Evolutionary conservation across 2,797 vertebrate genomes (phyloP), one percentile per base, ranked within the genome.

Genomic region (Leptatherina wallacei): DNA sequence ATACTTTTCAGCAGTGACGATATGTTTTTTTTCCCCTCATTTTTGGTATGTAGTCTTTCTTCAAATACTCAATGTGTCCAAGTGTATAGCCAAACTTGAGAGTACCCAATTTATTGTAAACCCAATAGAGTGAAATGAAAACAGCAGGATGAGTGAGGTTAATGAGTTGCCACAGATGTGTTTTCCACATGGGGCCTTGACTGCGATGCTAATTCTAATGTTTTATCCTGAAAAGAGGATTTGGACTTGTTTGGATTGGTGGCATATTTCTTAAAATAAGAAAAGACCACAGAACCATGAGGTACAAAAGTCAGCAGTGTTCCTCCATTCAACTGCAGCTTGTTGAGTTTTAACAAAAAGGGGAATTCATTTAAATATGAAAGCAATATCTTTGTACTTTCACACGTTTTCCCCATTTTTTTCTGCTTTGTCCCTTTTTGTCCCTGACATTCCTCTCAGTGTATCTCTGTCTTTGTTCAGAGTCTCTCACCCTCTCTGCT

Each of bases 131-230:
- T 44, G 71, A 76, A 81, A 69, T 65, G 59, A 82, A 80, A 80
- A 65, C 79, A 89, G 86, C 82, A 69, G 77, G 81, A 71, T 2
- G 47, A 65, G 58, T 6, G 65, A 78, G 57, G 76, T 82, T 84
- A 82, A 87, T 84, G 85, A 89, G 85, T 78, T 82, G 59, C 75
- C 61, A 62, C 74, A 87, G 82, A 91, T 85, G 87, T 75, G 69
- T 42, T n/a, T 83, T 78, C 81, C 60, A 16, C 82, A 82, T 67
- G 77, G 61, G 80, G 81, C 60, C 65, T 72, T 27, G 68, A 80
- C 76, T 85, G 80, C 61, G 65, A 80, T 29, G 42, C 73, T 32
- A 44, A 61, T 61, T 24, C 55, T 73, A 85, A 84, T 82, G 84
- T 84, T 80, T 84, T 27, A 71, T 69, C 65, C 24, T 29, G 65